phyloP scores from a whole-genome alignment of 2,888 invertebrate species.

The Sclerodermus sp. region DNA sequence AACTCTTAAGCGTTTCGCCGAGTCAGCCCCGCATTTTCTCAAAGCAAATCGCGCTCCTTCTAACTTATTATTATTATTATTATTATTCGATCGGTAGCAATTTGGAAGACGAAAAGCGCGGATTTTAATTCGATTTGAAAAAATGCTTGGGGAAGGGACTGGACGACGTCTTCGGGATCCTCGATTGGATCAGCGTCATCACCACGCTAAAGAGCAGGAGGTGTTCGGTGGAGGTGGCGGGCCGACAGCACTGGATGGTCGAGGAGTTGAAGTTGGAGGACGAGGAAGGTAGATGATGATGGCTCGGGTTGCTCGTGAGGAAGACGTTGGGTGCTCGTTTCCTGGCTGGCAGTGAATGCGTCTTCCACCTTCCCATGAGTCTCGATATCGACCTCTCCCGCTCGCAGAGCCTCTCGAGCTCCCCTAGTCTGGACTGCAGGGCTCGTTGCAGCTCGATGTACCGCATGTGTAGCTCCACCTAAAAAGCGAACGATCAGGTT shows the following conservation, averaged over 20 bases:
- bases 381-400: conserved; percentile 83
- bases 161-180: no score
- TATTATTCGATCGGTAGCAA: background rate
- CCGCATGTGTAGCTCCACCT: conserved; percentile 89
- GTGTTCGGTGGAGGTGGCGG: conserved; percentile 82
- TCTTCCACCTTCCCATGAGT: conserved; percentile 85
- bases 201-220: conserved; percentile 55
- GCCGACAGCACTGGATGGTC: conserved; percentile 67
- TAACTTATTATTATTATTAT: no score
- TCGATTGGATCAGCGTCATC: no score
- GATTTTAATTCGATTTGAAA: no score
- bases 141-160: no score
- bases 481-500: background rate
- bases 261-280: conserved; percentile 49
- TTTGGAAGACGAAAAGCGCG: no score
- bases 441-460: conserved; percentile 86
- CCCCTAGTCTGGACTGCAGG: conserved; percentile 81
- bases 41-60: no score
- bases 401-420: conserved; percentile 78
- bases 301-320: conserved; percentile 45
- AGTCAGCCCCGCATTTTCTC: no score
- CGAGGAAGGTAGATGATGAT: conserved; percentile 46
- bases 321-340: conserved; percentile 72
- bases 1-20: no score
- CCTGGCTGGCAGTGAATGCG: conserved; percentile 83